Evolutionary conservation across 1,140 invertebrate genomes (phyloP).

Genomic region (Argopecten irradians): DNA sequence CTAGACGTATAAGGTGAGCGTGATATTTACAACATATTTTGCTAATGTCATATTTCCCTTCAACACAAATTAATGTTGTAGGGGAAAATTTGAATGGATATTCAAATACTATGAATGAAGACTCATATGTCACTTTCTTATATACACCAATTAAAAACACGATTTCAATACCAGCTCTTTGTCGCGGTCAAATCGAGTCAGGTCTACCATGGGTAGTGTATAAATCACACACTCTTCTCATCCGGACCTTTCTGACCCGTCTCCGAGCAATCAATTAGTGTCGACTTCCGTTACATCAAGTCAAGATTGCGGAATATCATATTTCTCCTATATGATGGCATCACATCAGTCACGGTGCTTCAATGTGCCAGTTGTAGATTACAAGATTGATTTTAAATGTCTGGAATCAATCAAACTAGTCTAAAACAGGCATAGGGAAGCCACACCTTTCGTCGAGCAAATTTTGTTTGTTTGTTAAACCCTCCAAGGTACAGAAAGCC

Average conservation of each 20-base stretch:
- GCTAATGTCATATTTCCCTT: background rate
- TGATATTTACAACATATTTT: background rate
- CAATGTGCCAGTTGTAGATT: slow-evolving; percentile 21
- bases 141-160: background rate
- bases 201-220: background rate
- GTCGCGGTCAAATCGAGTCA: background rate
- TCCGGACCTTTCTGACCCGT: background rate
- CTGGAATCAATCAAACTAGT: slow-evolving; percentile 8
- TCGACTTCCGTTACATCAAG: background rate
- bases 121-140: slow-evolving; percentile 4
- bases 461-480: slow-evolving; percentile 18
- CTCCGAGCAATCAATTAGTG: slow-evolving; percentile 14
- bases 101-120: background rate
- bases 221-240: background rate
- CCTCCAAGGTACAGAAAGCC: slow-evolving; percentile 3
- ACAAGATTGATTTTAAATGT: slow-evolving; percentile 23
- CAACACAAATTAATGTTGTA: background rate
- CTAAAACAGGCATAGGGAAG: slow-evolving; percentile 8
- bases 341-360: slow-evolving; percentile 14
- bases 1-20: background rate
- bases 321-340: background rate
- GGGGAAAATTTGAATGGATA: background rate
- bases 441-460: slow-evolving; percentile 14
- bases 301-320: slow-evolving; percentile 5
- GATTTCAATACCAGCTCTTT: background rate